These are phyloP conservation scores for Leptobrachium leishanense DNA, from an alignment of 2,113 vertebrate genomes.

Conservation along the genomic window DNA sequence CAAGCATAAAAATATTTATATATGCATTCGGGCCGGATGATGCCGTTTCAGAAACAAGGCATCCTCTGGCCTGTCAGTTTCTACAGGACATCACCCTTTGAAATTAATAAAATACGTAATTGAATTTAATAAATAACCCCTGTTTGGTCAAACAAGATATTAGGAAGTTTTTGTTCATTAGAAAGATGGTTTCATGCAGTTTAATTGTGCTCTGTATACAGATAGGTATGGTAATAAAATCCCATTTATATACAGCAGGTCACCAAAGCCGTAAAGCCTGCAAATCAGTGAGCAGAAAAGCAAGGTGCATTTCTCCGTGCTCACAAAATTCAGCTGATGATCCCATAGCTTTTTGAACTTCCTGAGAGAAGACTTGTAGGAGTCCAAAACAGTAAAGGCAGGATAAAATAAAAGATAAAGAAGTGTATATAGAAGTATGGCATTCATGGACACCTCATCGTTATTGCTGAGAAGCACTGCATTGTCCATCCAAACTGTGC, in stretches of 20 bases:
- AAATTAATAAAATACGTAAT: too few species aligned
- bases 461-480: not conserved
- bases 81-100: too few species aligned
- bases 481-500: constrained; percentile 57
- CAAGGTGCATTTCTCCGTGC: not conserved
- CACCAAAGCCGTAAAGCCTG: not conserved
- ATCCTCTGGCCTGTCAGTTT: too few species aligned
- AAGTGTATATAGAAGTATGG: not conserved
- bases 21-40: too few species aligned
- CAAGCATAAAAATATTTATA: too few species aligned
- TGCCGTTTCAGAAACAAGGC: too few species aligned
- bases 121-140: too few species aligned
- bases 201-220: not conserved
- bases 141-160: too few species aligned
- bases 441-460: not conserved
- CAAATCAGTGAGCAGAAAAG: not conserved
- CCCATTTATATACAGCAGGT: not conserved
- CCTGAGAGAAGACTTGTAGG: not conserved
- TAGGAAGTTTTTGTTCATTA: too few species aligned
- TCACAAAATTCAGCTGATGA: not conserved
- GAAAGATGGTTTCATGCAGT: too few species aligned
- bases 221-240: not conserved
- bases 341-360: not conserved
- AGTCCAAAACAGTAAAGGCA: not conserved
- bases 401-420: not conserved